A percentile compares a stretch with the other conserved stretches of the same genome.
phyloP scores from a whole-genome alignment of 1,140 invertebrate genomes.

The Brachionus plicatilis region DNA sequence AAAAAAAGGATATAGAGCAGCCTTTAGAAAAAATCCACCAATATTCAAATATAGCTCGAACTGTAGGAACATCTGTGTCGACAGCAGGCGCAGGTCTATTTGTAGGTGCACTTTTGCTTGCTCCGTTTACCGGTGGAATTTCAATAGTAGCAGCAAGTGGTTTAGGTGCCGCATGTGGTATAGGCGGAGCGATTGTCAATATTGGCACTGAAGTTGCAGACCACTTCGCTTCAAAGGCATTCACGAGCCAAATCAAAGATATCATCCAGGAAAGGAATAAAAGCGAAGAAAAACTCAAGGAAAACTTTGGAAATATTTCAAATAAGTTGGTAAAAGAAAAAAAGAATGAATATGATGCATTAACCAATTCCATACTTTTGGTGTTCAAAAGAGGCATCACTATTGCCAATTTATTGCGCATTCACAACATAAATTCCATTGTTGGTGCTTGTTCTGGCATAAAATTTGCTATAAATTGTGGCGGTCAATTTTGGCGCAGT shows the following conservation, averaged over 20 bases:
- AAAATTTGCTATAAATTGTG: background rate
- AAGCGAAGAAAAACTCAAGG: background rate
- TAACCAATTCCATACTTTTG: background rate
- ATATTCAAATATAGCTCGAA: background rate
- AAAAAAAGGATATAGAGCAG: background rate
- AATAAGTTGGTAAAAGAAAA: background rate
- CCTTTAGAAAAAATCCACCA: background rate
- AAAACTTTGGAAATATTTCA: background rate
- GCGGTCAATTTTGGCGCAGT: no score
- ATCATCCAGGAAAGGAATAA: background rate
- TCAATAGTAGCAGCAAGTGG: no score
- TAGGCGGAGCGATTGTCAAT: no score
- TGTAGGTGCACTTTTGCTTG: background rate
- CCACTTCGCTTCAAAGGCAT: background rate
- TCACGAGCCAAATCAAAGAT: background rate
- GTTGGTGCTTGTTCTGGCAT: background rate
- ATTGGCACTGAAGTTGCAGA: no score
- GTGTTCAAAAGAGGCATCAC: background rate
- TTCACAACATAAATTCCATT: background rate
- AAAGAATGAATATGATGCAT: background rate
- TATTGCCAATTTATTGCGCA: background rate
- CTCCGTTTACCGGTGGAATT: no score
- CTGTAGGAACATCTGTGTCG: background rate
- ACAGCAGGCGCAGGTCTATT: background rate
- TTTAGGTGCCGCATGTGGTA: no score